phyloP scores from a whole-genome alignment of 2,113 vertebrate species.

The Mixornis gularis region DNA sequence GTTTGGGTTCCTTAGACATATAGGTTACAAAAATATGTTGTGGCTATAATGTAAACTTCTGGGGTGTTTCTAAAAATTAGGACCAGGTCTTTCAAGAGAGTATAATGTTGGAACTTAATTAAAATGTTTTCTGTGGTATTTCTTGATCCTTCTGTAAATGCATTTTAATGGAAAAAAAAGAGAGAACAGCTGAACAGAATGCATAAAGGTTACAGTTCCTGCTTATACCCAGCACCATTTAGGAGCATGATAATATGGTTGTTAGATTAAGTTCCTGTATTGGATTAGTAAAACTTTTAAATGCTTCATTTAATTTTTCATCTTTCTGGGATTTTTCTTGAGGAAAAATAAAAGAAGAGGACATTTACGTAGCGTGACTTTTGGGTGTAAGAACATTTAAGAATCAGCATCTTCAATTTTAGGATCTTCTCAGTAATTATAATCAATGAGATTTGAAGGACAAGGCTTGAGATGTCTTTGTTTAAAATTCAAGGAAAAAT shows the following conservation, averaged over 20 bases:
- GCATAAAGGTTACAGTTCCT: not conserved
- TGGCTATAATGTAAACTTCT: not conserved
- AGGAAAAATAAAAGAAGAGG: not conserved
- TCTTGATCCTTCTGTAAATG: not conserved
- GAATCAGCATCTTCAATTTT: not conserved
- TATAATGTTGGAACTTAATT: not conserved
- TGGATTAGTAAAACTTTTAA: constrained; percentile 7
- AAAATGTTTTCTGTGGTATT: not conserved
- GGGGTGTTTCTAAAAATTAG: not conserved
- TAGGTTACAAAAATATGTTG: accelerated
- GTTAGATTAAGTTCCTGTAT: not conserved
- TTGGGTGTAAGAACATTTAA: not conserved
- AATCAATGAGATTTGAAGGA: not conserved
- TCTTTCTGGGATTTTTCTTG: not conserved
- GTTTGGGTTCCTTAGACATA: not conserved
- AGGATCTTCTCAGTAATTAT: not conserved
- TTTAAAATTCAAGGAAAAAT: constrained; percentile 3
- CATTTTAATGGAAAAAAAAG: not conserved
- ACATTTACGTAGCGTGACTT: not conserved
- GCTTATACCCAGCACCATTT: not conserved
- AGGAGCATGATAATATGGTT: not conserved
- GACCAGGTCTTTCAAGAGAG: not conserved
- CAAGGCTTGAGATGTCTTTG: not conserved
- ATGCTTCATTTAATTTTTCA: not conserved
- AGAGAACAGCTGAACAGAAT: not conserved